These are phyloP conservation scores for Latrodectus geometricus DNA, from an alignment of 1,140 invertebrate species.

Conservation along the genomic window DNA sequence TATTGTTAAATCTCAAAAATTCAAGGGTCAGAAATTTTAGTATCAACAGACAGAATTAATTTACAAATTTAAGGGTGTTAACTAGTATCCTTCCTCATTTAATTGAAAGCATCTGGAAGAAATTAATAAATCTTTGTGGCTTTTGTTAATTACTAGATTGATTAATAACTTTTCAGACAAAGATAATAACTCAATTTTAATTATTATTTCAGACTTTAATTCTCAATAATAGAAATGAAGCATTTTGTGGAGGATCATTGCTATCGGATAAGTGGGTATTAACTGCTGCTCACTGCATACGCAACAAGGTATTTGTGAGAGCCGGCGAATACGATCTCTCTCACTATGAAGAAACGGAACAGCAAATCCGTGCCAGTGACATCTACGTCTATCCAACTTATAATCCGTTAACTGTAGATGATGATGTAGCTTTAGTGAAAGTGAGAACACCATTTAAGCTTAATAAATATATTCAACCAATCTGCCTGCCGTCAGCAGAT, in stretches of 20 bases:
- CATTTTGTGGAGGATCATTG: conserved; percentile 91
- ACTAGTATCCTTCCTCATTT: too few relatives aligned
- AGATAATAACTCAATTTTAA: too few relatives aligned
- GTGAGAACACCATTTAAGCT: conserved; percentile 70
- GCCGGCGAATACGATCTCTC: conserved; percentile 78
- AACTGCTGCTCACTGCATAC: conserved; percentile 89
- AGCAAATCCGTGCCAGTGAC: conserved; percentile 78
- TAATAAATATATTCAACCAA: conserved; percentile 66
- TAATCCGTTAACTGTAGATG: conserved; percentile 87
- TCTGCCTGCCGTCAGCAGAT: conserved; percentile 75
- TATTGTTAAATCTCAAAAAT: too few relatives aligned
- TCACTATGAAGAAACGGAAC: conserved; percentile 75
- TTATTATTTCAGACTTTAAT: conserved; percentile 9
- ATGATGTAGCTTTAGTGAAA: conserved; percentile 86
- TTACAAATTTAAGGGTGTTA: too few relatives aligned
- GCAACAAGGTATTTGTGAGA: conserved; percentile 77
- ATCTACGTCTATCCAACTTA: conserved; percentile 85
- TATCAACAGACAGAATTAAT: too few relatives aligned
- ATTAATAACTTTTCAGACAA: too few relatives aligned
- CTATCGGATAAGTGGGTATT: conserved; percentile 87
- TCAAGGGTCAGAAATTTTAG: too few relatives aligned
- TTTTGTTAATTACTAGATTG: too few relatives aligned
- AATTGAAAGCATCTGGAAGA: too few relatives aligned
- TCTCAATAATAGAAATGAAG: conserved; percentile 81
- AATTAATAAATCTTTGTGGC: too few relatives aligned